Percentiles rank a stretch among this genome's conserved stretches.
Evolutionary conservation across 2,888 invertebrate species (phyloP).

Genomic region (Machimus atricapillus): DNA sequence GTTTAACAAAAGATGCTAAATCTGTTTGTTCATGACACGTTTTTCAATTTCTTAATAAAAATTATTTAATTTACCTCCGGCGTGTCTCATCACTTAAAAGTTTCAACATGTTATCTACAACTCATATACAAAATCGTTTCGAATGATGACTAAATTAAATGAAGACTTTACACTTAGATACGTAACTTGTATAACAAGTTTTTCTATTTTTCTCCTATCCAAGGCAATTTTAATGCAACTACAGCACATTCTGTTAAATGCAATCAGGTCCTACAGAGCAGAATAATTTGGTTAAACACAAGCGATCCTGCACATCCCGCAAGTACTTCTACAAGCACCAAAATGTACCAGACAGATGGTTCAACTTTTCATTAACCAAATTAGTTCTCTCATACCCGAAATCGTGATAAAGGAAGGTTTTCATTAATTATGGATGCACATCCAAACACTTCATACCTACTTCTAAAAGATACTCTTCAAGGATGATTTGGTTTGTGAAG

Average conservation of each 20-base stretch:
- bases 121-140: no score
- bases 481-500: neutral
- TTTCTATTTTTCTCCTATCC: neutral
- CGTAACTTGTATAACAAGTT: neutral
- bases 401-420: neutral
- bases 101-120: neutral
- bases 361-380: neutral
- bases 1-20: neutral
- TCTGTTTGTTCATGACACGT: neutral
- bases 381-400: neutral
- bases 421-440: neutral
- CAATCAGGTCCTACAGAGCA: neutral
- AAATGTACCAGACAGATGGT: neutral
- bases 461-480: neutral
- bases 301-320: neutral
- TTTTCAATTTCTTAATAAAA: no score
- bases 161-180: neutral
- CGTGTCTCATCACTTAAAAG: neutral
- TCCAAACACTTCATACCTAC: neutral
- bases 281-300: neutral
- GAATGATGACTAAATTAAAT: neutral
- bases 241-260: neutral
- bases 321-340: neutral
- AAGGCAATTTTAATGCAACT: neutral
- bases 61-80: no score